phyloP scores from a whole-genome alignment of 2,113 vertebrate species.

The Heterotis niloticus region DNA sequence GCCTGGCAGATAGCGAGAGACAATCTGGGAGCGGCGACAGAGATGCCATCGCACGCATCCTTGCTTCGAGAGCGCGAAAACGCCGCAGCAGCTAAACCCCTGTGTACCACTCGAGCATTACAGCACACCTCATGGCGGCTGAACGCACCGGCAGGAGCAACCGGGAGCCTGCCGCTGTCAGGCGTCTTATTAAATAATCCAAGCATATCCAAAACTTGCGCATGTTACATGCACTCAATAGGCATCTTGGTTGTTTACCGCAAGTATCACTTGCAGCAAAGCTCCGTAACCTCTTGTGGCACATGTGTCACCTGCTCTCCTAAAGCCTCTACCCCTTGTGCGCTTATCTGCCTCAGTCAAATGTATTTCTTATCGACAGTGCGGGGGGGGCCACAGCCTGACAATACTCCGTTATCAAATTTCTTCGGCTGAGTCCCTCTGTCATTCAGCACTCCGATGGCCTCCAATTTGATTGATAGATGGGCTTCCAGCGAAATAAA shows the following conservation, averaged over 20 bases:
- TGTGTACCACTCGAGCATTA: conserved; percentile 44
- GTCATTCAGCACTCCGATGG: conserved; percentile 86
- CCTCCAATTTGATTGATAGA: conserved; percentile 92
- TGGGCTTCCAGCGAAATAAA: conserved; percentile 92
- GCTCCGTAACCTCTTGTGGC: conserved; percentile 73
- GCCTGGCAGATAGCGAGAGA: not conserved
- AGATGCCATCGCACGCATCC: conserved; percentile 22
- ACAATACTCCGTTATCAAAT: conserved; percentile 99
- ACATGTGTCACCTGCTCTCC: conserved; percentile 69
- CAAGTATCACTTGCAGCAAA: conserved; percentile 86
- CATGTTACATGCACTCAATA: conserved; percentile 53
- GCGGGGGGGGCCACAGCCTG: conserved; percentile 73
- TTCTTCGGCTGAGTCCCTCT: conserved; percentile 95
- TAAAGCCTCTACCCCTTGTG: conserved; percentile 81
- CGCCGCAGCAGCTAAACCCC: conserved; percentile 51
- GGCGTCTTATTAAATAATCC: conserved; percentile 62
- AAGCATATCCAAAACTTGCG: conserved; percentile 53
- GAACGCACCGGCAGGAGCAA: conserved; percentile 36
- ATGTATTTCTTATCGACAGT: conserved; percentile 94
- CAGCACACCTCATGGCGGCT: conserved; percentile 43
- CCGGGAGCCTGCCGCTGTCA: conserved; percentile 45
- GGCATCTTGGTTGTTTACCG: conserved; percentile 74
- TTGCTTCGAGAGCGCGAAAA: conserved; percentile 52
- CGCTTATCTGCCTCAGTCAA: conserved; percentile 97
- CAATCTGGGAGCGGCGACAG: not conserved